These are phyloP conservation scores for Drosophila ohnishii DNA, from an alignment of 1,140 invertebrate species.

Conservation along the genomic window DNA sequence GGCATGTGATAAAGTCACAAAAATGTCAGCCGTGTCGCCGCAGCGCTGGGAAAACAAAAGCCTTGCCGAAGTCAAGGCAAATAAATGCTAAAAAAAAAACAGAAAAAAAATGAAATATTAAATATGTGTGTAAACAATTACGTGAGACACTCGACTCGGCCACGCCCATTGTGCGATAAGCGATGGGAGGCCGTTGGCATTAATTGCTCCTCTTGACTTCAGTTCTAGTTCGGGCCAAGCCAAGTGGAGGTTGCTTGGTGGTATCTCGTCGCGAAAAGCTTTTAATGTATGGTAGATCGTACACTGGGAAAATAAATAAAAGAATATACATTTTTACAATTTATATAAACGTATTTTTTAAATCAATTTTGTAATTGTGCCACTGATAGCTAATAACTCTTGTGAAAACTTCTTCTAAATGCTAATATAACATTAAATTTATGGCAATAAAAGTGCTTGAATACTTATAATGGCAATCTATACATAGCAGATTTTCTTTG, in stretches of 20 bases:
- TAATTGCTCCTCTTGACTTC: conserved; percentile 44
- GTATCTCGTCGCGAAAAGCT: conserved; percentile 30
- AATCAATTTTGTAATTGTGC: not conserved
- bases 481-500: not conserved
- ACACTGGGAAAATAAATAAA: conserved; percentile 4
- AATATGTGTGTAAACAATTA: conserved; percentile 78
- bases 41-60: conserved; percentile 75
- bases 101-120: conserved; percentile 45
- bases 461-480: not conserved
- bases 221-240: conserved; percentile 40
- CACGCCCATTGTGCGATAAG: conserved; percentile 54
- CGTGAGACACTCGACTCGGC: conserved; percentile 62
- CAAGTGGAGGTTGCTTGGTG: conserved; percentile 18
- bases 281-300: conserved; percentile 18
- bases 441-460: not conserved
- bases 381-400: not conserved
- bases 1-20: conserved; percentile 81
- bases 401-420: no score
- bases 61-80: conserved; percentile 63
- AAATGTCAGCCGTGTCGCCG: conserved; percentile 71
- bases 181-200: conserved; percentile 39
- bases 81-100: conserved; percentile 57
- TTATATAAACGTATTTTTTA: no score
- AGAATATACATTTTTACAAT: no score
- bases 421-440: not conserved